Conservation (phyloP, 1,140 invertebrate species). For the Drosophila arizonae region DNA sequence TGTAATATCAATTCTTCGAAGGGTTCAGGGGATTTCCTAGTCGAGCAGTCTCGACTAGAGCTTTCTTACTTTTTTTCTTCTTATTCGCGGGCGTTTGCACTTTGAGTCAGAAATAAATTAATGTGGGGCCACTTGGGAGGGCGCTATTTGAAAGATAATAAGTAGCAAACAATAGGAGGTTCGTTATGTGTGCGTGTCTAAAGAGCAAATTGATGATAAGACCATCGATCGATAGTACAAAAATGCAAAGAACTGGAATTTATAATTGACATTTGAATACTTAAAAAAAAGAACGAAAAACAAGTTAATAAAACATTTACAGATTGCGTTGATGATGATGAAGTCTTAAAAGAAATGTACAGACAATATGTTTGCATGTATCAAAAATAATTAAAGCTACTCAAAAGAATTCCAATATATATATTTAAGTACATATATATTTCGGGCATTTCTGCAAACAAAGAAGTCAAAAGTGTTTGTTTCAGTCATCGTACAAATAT, state of each 20-base stretch:
- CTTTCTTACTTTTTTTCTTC: no score
- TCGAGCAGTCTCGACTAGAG: no score
- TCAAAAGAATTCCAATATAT: background rate
- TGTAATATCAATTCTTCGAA: no score
- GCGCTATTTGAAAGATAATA: conserved; percentile 47
- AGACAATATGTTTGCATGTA: background rate
- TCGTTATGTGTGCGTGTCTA: conserved; percentile 1
- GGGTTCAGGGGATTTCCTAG: no score
- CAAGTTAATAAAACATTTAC: conserved; percentile 34
- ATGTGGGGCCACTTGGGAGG: conserved; percentile 45
- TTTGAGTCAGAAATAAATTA: conserved; percentile 48
- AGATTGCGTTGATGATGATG: no score
- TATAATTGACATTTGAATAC: conserved; percentile 58
- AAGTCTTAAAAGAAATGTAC: conserved; percentile 2
- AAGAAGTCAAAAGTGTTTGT: conserved; percentile 1
- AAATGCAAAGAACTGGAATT: conserved; percentile 16
- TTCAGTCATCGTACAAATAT: conserved; percentile 35
- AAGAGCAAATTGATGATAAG: conserved; percentile 54
- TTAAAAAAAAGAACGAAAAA: background rate
- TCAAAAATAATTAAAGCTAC: no score
- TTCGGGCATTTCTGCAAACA: conserved; percentile 29
- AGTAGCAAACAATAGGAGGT: conserved; percentile 25
- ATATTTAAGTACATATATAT: background rate
- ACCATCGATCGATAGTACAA: conserved; percentile 32
- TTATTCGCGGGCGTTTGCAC: conserved; percentile 46